Evolutionary conservation across 2,888 invertebrate species (phyloP).

Genomic region (Pseudococcus viburni): DNA sequence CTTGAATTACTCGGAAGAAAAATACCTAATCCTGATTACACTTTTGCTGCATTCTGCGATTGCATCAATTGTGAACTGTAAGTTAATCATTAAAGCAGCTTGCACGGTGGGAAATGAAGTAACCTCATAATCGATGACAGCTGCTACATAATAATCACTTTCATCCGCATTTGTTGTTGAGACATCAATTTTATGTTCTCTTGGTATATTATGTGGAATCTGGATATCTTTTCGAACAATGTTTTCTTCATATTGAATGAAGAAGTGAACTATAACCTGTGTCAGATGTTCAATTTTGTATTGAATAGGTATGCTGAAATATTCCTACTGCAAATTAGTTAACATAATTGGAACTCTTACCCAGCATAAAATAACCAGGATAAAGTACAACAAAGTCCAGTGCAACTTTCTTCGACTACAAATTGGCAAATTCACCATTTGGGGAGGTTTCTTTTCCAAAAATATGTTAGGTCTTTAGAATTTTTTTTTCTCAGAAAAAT

Average conservation of each 20-base stretch:
- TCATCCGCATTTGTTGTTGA: not conserved
- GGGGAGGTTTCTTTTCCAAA: too few relatives aligned
- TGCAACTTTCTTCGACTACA: not conserved
- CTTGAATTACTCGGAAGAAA: not conserved
- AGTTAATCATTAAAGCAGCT: not conserved
- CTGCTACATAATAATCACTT: constrained; percentile 5
- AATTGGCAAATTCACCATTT: not conserved
- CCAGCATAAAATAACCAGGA: not conserved
- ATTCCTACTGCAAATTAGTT: not conserved
- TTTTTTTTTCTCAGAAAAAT: too few relatives aligned
- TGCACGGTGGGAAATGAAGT: not conserved
- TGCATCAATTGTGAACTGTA: not conserved
- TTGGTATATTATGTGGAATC: not conserved
- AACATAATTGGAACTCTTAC: not conserved
- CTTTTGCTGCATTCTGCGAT: not conserved
- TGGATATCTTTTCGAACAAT: not conserved
- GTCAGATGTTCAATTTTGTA: not conserved
- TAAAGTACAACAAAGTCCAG: not conserved
- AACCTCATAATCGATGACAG: not conserved
- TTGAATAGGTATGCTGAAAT: not conserved
- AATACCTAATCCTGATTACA: not conserved
- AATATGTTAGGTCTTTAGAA: too few relatives aligned
- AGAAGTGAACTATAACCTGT: not conserved
- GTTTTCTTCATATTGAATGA: not conserved
- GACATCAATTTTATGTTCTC: not conserved